Evolutionary conservation across 1,140 invertebrate genomes (phyloP), one percentile per base, ranked within the genome.

Genomic region (Psilanteris sp.): DNA sequence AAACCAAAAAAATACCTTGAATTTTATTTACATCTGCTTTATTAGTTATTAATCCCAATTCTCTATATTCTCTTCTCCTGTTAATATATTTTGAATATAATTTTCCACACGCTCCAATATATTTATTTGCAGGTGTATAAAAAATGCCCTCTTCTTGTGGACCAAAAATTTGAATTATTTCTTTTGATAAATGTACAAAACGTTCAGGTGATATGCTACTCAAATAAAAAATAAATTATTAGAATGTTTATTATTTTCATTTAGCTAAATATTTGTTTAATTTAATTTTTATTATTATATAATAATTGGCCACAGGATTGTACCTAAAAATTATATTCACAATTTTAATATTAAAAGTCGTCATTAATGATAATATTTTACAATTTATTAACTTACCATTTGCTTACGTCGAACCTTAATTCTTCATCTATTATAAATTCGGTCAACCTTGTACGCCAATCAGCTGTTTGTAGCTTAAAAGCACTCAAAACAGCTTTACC

Each of bases 61-160:
- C 16, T 2, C 52, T 7, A 8, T 57, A 57, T 29, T 57, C 36
- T 22, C 52, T 41, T 22, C 52, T n/a, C 14, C 18, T 57, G 14
- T 57, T 57, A 3, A 59, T 1, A n/a, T 59, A 59, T 43, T 46
- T 59, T 0, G 9, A 13, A 36, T 59, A 59, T 5, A 59, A 26
- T 36, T 59, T 59, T 7, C 55, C 55, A 36, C 10, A 26, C 4
- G 41, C 55, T 8, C 27, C 29, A 6, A 59, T 34, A 9, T 31
- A 29, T 59, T 8, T 18, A 8, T 1, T 0, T 20, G 55, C 4
- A 20, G 55, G 27, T 4, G 7, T 34, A 10, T 59, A 59, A 41
- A 59, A 59, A 8, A 46, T 31, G 7, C 29, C 13, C 1, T 34
- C 15, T 18, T 59, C 55, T 7, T 36, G 16, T 7, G 14, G 10